Base-by-base conservation (phyloP, 2,888 invertebrate genomes). In the Onthophagus sagittarius region DNA sequence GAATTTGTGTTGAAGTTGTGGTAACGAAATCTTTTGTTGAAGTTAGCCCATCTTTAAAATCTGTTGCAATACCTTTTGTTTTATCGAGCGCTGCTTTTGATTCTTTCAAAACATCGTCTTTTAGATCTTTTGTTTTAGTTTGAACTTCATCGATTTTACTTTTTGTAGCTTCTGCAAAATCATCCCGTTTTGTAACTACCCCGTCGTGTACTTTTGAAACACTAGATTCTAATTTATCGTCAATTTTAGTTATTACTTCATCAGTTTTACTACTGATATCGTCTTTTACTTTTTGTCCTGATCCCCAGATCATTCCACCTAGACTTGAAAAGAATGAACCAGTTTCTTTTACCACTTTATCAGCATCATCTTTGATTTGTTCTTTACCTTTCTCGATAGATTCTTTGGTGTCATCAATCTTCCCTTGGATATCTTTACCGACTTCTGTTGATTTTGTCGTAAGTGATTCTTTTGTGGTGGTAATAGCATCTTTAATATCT, bases 241-340 rank as follows among this genome's bases (percentile, higher is more conserved):
- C 23, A 70, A 73, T 67, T 23, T 23, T 75, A 69, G 62, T 73
- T 72, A 65, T 74, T 73, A 76, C 76, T 71, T 15, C 73, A 9
- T 65, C 76, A 73, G 23, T 13, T 2, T 70, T 65, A 7, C 53
- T 70, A 2, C 53, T 31, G 5, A 76, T 69, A 13, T 75, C 72
- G 23, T 75, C 73, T 73, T 75, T 72, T 31, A 67, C 65, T 11
- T 75, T 74, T 72, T 64, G n/a, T 64, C 64, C 64, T 13, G 77
- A 72, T 39, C 75, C 75, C 23, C 74, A 74, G 63, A 72, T 53
- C 5, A 23, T 63, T n/a, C 7, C 62, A 13, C 64, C 64, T 23
- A 64, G 2, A 3, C 64, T 14, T 9, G 64, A 64, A 11, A 64
- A 64, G 5, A 64, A 64, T 1, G 64, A 64, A 15, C 15, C 15